Conservation (phyloP, 2,888 invertebrate species). For the Lepidochitona cinerea region DNA sequence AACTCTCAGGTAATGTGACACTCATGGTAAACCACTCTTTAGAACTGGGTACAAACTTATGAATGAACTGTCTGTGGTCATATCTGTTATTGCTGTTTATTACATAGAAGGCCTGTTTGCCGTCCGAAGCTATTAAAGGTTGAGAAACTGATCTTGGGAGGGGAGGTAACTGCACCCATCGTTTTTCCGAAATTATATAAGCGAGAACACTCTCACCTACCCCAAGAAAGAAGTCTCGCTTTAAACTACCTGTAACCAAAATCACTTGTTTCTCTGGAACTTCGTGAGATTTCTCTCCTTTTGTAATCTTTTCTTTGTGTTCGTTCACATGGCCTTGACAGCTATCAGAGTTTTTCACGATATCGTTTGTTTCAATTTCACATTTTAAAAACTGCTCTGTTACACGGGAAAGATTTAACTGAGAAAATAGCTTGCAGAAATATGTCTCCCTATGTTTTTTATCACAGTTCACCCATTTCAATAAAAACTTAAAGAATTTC, state of each 20-base stretch:
- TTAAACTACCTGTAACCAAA: constrained; percentile 40
- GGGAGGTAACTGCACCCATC: constrained; percentile 52
- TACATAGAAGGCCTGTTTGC: background rate
- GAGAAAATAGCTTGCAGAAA: constrained; percentile 46
- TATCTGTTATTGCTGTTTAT: background rate
- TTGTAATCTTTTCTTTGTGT: constrained; percentile 41
- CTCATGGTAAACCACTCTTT: background rate
- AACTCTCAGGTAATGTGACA: background rate
- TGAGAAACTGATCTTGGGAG: constrained; percentile 29
- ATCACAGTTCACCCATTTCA: constrained; percentile 49
- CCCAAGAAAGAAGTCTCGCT: background rate
- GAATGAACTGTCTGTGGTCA: background rate
- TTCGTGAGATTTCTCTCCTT: constrained; percentile 38
- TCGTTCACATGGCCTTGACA: constrained; percentile 42
- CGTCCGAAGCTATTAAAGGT: background rate
- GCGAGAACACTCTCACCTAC: constrained; percentile 42
- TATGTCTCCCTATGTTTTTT: constrained; percentile 25
- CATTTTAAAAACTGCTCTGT: constrained; percentile 32
- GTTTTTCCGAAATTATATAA: constrained; percentile 45
- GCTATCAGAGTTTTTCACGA: constrained; percentile 35
- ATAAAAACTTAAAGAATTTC: constrained; percentile 48
- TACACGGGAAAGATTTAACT: constrained; percentile 41
- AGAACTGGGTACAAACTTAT: background rate
- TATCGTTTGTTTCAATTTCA: constrained; percentile 31
- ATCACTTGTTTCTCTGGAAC: constrained; percentile 39